Percentiles rank a stretch among this genome's conserved stretches.
Conservation (phyloP, 2,113 vertebrate genomes). For the Mus musculus region GRCm39 chr7:28223501-28224000, state of each 20-base stretch:
- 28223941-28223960: not conserved
- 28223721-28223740: not conserved
- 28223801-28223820: not conserved
- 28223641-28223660: not conserved
- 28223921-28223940: not conserved
- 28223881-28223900: slow-evolving; percentile 65
- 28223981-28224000: not conserved
- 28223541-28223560: not conserved
- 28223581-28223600: not conserved
- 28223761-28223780: not conserved
- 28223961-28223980: not conserved
- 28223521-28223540: slow-evolving; percentile 14
- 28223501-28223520: not conserved
- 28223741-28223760: not conserved
- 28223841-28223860: not conserved
- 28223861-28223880: not conserved
- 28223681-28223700: not conserved
- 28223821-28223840: not conserved
- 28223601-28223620: rapidly evolving
- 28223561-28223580: not conserved
- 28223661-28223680: slow-evolving; percentile 48
- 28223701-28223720: not conserved
- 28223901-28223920: slow-evolving; percentile 37
- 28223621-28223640: not conserved
- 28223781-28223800: too few relatives aligned